These are phyloP conservation scores for Oenanthe melanoleuca DNA, from an alignment of 2,113 vertebrate species.

Conservation along the genomic window DNA sequence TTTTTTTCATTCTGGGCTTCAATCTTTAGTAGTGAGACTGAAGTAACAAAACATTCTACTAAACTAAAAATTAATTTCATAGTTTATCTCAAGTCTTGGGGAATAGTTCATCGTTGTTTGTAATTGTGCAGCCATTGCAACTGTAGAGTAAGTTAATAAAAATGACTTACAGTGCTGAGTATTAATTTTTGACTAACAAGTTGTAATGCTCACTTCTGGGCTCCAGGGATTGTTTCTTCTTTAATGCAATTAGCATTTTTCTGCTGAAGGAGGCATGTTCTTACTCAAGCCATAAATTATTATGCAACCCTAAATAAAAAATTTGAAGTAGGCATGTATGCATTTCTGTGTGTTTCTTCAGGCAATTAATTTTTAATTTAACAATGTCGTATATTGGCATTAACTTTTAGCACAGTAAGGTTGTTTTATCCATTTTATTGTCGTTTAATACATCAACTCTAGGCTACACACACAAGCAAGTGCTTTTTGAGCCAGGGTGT, in stretches of 20 bases:
- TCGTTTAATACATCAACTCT: constrained; percentile 4
- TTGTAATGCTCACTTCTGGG: not conserved
- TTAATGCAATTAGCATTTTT: constrained; percentile 57
- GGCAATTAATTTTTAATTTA: constrained; percentile 66
- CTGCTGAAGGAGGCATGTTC: constrained; percentile 49
- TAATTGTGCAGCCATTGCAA: not conserved
- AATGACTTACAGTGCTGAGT: constrained; percentile 10
- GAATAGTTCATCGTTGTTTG: not conserved
- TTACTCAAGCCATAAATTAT: constrained; percentile 50
- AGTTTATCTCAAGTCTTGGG: not conserved
- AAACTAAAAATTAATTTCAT: not conserved
- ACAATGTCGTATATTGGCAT: constrained; percentile 17
- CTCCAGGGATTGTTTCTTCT: constrained; percentile 35
- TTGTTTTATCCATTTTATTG: constrained; percentile 9
- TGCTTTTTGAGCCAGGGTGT: not conserved
- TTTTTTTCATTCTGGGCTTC: not conserved
- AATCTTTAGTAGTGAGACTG: not conserved
- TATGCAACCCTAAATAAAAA: constrained; percentile 43
- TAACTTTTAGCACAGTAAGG: constrained; percentile 18
- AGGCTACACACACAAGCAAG: not conserved
- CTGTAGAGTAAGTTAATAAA: constrained; percentile 49
- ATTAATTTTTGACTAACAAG: constrained; percentile 52
- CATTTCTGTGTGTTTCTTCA: constrained; percentile 33
- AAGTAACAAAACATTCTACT: not conserved
- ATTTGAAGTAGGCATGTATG: not conserved